These are phyloP conservation scores for Agriopis aurantiaria DNA, from an alignment of 2,888 invertebrate species.

Conservation along the genomic window DNA sequence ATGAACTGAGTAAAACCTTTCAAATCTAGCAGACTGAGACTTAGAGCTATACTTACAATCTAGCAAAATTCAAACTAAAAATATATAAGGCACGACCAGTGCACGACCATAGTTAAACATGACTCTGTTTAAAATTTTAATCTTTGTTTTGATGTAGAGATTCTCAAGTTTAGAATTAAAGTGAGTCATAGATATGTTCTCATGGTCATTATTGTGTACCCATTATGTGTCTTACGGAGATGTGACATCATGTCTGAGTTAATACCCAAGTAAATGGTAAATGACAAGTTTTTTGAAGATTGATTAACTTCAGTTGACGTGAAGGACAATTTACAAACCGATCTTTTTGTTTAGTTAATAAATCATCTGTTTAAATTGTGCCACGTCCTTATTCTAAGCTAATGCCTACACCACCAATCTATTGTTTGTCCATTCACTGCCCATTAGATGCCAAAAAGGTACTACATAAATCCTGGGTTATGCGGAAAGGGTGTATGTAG, in stretches of 20 bases:
- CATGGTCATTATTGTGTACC: constrained; percentile 40
- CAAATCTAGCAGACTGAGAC: neutral
- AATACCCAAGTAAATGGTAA: constrained; percentile 38
- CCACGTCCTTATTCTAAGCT: constrained; percentile 3
- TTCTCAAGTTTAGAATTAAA: constrained; percentile 29
- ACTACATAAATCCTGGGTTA: no score
- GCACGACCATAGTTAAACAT: neutral
- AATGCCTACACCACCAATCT: neutral
- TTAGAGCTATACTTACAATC: neutral
- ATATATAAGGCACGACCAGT: neutral
- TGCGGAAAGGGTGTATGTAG: no score
- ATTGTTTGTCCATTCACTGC: neutral
- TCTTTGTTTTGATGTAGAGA: constrained; percentile 32
- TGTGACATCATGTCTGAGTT: constrained; percentile 46
- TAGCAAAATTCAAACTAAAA: neutral
- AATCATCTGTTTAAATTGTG: constrained; percentile 11
- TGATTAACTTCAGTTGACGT: constrained; percentile 22
- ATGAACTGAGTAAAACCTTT: no score
- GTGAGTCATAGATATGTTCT: constrained; percentile 37
- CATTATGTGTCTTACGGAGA: constrained; percentile 32
- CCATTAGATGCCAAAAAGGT: no score
- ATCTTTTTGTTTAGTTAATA: constrained; percentile 20
- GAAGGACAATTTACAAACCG: constrained; percentile 18
- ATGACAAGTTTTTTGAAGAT: constrained; percentile 29
- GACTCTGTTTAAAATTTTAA: neutral